Percentiles rank a stretch among this genome's conserved stretches.
Evolutionary conservation across 2,113 vertebrate genomes (phyloP).

Genomic region (Pogonocichla stellata): DNA sequence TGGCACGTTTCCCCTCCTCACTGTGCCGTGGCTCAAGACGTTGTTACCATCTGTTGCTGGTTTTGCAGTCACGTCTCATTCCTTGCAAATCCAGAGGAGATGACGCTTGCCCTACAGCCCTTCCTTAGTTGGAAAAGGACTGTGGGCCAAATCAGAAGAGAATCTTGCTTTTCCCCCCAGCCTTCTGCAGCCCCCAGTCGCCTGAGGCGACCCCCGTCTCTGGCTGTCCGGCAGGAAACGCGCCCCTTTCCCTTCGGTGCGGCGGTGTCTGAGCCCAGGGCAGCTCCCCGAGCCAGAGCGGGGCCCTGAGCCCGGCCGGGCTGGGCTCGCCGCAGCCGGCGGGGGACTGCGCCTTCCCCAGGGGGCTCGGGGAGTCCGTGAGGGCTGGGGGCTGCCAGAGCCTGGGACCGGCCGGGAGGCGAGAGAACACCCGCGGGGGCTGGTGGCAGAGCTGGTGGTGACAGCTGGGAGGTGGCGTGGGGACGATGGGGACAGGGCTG

Average conservation of each 20-base stretch:
- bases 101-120: not conserved
- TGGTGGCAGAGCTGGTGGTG: not conserved
- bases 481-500: not conserved
- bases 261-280: not conserved
- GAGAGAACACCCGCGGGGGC: not conserved
- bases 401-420: not conserved
- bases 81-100: not conserved
- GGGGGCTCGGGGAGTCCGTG: not conserved
- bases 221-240: not conserved
- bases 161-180: too few species aligned
- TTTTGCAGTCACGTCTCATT: not conserved
- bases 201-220: not conserved
- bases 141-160: not conserved
- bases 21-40: not conserved
- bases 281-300: not conserved
- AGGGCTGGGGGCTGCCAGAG: not conserved
- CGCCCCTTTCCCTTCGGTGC: fast-evolving
- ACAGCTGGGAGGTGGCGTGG: not conserved
- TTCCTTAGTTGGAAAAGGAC: not conserved
- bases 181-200: not conserved
- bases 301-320: not conserved
- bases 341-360: not conserved
- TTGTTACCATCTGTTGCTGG: not conserved
- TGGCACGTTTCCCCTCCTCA: not conserved
- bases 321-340: not conserved